phyloP scores from a whole-genome alignment of 2,888 invertebrate species.

The Lepidochrysops patricia region DNA sequence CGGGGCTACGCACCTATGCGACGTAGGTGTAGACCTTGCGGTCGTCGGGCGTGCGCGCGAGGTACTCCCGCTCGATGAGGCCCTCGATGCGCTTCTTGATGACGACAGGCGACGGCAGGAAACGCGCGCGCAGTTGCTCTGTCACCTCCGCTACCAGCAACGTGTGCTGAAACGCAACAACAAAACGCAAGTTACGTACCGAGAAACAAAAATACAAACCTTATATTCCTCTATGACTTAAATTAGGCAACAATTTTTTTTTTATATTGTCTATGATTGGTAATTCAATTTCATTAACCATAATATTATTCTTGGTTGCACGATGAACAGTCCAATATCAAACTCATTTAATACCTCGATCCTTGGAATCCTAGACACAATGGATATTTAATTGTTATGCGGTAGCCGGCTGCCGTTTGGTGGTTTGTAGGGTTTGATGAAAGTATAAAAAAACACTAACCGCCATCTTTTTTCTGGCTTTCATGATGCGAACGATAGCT shows the following conservation, averaged over 20 bases:
- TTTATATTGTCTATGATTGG: no score
- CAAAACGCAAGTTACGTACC: neutral
- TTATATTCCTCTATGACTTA: no score
- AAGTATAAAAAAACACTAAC: slow-evolving; percentile 51
- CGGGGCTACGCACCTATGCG: slow-evolving; percentile 78
- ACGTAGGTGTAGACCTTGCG: slow-evolving; percentile 97
- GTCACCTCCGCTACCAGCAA: slow-evolving; percentile 97
- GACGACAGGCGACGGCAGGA: slow-evolving; percentile 97
- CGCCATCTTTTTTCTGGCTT: slow-evolving; percentile 95
- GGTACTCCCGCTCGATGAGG: slow-evolving; percentile 98
- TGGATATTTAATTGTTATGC: no score
- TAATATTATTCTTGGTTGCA: neutral
- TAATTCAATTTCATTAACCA: no score
- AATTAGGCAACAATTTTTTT: no score
- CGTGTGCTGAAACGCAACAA: slow-evolving; percentile 79
- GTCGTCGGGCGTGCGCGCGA: slow-evolving; percentile 97
- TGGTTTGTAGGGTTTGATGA: neutral
- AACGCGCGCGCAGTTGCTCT: slow-evolving; percentile 95
- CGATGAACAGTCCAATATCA: no score
- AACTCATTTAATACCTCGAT: no score
- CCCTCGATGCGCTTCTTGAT: slow-evolving; percentile 99
- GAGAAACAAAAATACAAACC: no score
- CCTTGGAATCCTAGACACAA: no score
- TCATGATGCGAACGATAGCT: slow-evolving; percentile 99
- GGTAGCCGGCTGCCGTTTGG: no score